phyloP scores from a whole-genome alignment of 1,140 invertebrate genomes.

The Bombus sibiricus region DNA sequence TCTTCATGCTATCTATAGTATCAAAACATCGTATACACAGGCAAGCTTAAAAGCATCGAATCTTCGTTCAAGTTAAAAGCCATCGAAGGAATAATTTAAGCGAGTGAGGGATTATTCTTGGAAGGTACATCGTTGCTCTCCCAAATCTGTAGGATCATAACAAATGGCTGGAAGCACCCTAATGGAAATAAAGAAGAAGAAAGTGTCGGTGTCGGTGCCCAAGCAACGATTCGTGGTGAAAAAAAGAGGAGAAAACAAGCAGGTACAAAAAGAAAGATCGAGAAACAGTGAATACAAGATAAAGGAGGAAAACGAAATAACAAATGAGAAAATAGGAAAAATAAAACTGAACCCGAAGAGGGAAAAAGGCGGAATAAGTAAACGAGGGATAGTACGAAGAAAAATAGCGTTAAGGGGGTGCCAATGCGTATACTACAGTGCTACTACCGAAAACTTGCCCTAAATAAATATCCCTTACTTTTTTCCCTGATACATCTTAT shows the following conservation, averaged over 20 bases:
- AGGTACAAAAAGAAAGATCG: neutral
- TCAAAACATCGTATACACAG: neutral
- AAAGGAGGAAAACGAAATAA: neutral
- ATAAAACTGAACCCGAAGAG: neutral
- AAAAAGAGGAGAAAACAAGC: slow-evolving; percentile 13
- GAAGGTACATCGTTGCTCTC: slow-evolving; percentile 7
- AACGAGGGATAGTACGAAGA: slow-evolving; percentile 43
- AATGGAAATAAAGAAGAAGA: slow-evolving; percentile 71
- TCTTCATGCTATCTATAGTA: neutral
- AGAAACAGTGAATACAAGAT: neutral
- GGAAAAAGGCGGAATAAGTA: neutral
- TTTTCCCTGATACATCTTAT: slow-evolving; percentile 48
- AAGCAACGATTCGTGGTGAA: slow-evolving; percentile 38
- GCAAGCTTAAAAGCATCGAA: slow-evolving; percentile 10
- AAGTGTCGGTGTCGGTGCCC: slow-evolving; percentile 57
- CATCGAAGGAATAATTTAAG: slow-evolving; percentile 66
- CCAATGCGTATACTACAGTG: slow-evolving; percentile 49
- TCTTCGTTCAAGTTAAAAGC: slow-evolving; percentile 51
- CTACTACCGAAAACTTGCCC: slow-evolving; percentile 55
- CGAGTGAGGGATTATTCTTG: slow-evolving; percentile 61
- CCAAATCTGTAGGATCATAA: slow-evolving; percentile 64
- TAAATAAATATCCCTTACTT: slow-evolving; percentile 69
- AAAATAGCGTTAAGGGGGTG: slow-evolving; percentile 66
- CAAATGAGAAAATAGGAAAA: slow-evolving; percentile 8
- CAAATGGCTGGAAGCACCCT: slow-evolving; percentile 62